Evolutionary conservation across 2,888 invertebrate species (phyloP).

Genomic region (Papilio demoleus): DNA sequence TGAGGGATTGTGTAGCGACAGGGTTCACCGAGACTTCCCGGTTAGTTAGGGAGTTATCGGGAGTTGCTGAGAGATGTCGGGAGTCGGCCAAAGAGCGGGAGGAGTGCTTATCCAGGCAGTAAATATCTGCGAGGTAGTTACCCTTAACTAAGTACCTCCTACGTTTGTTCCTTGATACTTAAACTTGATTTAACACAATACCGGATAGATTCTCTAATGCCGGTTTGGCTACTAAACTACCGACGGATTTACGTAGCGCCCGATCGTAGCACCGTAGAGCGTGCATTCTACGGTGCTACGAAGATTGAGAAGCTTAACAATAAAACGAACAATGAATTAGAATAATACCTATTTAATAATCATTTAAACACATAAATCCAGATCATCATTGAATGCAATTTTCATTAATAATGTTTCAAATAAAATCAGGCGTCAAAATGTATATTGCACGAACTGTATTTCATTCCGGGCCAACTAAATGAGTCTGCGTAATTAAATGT

Average conservation of each 20-base stretch:
- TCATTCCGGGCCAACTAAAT: no score
- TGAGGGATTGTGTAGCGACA: no score
- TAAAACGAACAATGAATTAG: neutral
- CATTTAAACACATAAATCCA: neutral
- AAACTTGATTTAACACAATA: slow-evolving; percentile 29
- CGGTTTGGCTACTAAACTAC: neutral
- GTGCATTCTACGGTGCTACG: slow-evolving; percentile 1
- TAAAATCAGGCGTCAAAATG: neutral
- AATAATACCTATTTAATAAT: neutral
- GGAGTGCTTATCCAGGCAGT: slow-evolving; percentile 24
- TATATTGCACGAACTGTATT: neutral
- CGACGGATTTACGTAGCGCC: slow-evolving; percentile 1
- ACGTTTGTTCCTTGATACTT: neutral
- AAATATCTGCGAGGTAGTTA: slow-evolving; percentile 27
- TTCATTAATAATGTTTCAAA: neutral
- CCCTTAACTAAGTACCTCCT: slow-evolving; percentile 33
- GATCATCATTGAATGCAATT: neutral
- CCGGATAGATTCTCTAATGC: slow-evolving; percentile 20
- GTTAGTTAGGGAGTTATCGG: neutral
- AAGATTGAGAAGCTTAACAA: neutral
- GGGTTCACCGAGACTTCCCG: neutral
- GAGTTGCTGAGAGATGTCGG: neutral
- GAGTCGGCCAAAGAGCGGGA: neutral
- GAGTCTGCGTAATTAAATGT: slow-evolving; percentile 12
- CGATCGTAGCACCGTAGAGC: neutral